phyloP scores from a whole-genome alignment of 2,888 invertebrate genomes.

The Phortica magna region DNA sequence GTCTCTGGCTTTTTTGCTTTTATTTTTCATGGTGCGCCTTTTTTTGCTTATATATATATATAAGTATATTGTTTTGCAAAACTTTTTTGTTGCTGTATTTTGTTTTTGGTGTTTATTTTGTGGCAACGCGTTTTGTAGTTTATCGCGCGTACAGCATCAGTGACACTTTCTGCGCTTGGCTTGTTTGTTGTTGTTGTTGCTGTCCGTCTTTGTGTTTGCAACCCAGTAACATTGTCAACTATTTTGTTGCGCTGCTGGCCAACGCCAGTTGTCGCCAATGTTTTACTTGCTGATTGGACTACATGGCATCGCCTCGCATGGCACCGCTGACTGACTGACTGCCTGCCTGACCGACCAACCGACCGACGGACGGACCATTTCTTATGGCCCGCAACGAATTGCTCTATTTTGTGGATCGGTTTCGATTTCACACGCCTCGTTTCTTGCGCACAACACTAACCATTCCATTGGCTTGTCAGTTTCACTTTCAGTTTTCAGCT shows the following conservation, averaged over 20 bases:
- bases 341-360: conserved; percentile 33
- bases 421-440: conserved; percentile 23
- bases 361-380: conserved; percentile 30
- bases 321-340: conserved; percentile 45
- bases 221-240: conserved; percentile 28
- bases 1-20: neutral
- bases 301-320: neutral
- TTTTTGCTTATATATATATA: neutral
- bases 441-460: conserved; percentile 14
- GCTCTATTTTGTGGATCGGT: conserved; percentile 61
- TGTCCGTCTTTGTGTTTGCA: neutral
- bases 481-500: conserved; percentile 69
- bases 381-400: conserved; percentile 58
- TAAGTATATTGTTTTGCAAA: conserved; percentile 18
- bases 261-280: conserved; percentile 33
- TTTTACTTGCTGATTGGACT: conserved; percentile 29
- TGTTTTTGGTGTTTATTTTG: conserved; percentile 53
- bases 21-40: neutral
- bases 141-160: conserved; percentile 30
- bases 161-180: conserved; percentile 21
- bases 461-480: conserved; percentile 32
- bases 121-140: conserved; percentile 56
- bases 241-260: conserved; percentile 12
- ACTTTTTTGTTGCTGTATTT: conserved; percentile 62
- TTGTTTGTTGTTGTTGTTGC: conserved; percentile 12